Conservation (phyloP, 1,140 invertebrate genomes). For the Ceratitis capitata region DNA sequence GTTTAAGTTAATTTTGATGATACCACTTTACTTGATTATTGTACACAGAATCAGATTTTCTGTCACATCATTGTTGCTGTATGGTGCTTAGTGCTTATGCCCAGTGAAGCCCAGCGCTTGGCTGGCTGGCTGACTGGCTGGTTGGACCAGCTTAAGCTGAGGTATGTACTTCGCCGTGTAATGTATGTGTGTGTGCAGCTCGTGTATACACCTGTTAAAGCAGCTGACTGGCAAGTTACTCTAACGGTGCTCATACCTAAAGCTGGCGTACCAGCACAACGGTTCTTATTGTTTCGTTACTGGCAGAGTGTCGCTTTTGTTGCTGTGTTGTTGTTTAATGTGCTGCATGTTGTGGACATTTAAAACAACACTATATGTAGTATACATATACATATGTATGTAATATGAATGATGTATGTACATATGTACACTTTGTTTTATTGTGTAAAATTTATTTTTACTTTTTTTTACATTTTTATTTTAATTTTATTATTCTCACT, state of each 20-base stretch:
- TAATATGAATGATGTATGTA: neutral
- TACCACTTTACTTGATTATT: neutral
- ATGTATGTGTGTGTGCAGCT: too few species aligned
- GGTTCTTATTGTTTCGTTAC: constrained; percentile 18
- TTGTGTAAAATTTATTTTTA: too few species aligned
- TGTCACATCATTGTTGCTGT: neutral
- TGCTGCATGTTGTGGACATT: neutral
- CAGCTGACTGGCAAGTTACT: neutral
- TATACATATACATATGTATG: neutral
- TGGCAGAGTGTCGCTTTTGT: neutral
- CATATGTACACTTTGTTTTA: neutral
- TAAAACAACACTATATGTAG: neutral
- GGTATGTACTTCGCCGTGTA: neutral
- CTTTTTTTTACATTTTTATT: neutral
- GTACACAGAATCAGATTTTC: neutral
- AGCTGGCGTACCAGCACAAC: neutral
- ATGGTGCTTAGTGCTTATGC: neutral
- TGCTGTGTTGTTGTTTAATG: neutral
- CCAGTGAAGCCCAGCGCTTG: neutral
- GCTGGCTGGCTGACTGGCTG: neutral
- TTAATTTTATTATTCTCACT: neutral
- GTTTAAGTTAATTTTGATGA: neutral
- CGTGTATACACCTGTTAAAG: neutral
- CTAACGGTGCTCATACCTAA: constrained; percentile 21
- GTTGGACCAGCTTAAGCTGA: neutral